Evolutionary conservation across 2,797 vertebrate species (phyloP).

Genomic region (Eleutherodactylus coqui): DNA sequence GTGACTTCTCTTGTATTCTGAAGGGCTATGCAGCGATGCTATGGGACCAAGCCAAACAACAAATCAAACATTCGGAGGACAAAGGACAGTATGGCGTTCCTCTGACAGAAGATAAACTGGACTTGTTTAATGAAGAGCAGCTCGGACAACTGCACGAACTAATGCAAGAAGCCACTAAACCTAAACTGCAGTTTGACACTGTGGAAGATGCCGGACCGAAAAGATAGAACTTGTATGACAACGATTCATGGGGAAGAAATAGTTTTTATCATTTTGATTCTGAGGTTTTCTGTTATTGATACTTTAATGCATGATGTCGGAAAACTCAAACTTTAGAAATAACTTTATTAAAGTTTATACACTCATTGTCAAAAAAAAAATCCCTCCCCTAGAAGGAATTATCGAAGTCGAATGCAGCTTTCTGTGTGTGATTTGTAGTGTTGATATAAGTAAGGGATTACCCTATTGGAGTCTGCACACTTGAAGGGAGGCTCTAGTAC

Average conservation of each 20-base stretch:
- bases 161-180: conserved; percentile 90
- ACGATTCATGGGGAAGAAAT: not conserved
- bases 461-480: no score
- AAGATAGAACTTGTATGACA: not conserved
- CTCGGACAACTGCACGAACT: conserved; percentile 90
- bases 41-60: conserved; percentile 71
- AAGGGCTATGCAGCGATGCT: conserved; percentile 76
- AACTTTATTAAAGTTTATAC: no score
- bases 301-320: no score
- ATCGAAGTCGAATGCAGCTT: no score
- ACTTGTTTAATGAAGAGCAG: conserved; percentile 85
- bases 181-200: conserved; percentile 80
- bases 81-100: conserved; percentile 69
- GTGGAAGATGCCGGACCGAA: conserved; percentile 70
- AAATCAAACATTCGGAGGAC: conserved; percentile 63
- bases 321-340: no score
- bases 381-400: no score
- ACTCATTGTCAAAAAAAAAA: no score
- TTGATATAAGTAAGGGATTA: no score
- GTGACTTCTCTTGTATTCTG: conserved; percentile 26
- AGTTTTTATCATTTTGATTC: not conserved
- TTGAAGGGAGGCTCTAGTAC: no score
- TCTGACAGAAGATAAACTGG: conserved; percentile 78
- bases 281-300: not conserved
- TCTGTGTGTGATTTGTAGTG: no score